Conservation (phyloP, 2,113 vertebrate genomes). For the Phaethon lepturus region DNA sequence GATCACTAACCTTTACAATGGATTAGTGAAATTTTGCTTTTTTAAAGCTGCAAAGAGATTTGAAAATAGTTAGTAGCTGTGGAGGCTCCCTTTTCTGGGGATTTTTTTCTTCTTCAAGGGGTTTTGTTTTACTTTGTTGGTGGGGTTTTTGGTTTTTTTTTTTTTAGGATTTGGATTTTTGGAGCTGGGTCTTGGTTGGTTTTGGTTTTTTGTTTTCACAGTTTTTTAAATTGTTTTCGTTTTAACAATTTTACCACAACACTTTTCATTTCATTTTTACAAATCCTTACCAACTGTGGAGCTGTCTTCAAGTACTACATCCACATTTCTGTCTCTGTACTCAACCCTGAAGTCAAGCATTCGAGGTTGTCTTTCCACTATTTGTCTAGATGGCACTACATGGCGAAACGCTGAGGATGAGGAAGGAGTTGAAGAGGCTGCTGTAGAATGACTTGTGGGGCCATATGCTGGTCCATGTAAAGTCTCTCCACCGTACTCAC, state of each 20-base stretch:
- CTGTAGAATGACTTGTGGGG: slow-evolving; percentile 75
- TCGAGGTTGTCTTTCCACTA: slow-evolving; percentile 93
- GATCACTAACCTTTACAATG: slow-evolving; percentile 25
- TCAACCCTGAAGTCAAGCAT: slow-evolving; percentile 97
- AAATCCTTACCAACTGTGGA: slow-evolving; percentile 91
- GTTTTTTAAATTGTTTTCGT: background rate
- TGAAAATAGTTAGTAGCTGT: background rate
- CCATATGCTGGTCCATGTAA: slow-evolving; percentile 81
- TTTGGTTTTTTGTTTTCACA: too few species aligned
- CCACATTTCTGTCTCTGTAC: slow-evolving; percentile 92
- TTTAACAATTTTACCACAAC: background rate
- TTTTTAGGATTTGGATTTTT: background rate
- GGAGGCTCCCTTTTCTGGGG: background rate
- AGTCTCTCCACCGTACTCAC: slow-evolving; percentile 85
- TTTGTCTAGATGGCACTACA: slow-evolving; percentile 87
- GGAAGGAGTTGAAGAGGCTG: slow-evolving; percentile 80
- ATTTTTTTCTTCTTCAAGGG: background rate
- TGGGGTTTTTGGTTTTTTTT: background rate
- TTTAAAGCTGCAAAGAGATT: slow-evolving; percentile 40
- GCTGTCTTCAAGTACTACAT: slow-evolving; percentile 95
- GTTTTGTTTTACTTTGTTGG: background rate
- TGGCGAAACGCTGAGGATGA: slow-evolving; percentile 91
- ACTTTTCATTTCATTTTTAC: background rate
- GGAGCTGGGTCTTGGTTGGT: too few species aligned
- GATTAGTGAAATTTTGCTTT: slow-evolving; percentile 37